Base-by-base conservation (phyloP, 2,888 invertebrate species). In the Anaspis maculata region DNA sequence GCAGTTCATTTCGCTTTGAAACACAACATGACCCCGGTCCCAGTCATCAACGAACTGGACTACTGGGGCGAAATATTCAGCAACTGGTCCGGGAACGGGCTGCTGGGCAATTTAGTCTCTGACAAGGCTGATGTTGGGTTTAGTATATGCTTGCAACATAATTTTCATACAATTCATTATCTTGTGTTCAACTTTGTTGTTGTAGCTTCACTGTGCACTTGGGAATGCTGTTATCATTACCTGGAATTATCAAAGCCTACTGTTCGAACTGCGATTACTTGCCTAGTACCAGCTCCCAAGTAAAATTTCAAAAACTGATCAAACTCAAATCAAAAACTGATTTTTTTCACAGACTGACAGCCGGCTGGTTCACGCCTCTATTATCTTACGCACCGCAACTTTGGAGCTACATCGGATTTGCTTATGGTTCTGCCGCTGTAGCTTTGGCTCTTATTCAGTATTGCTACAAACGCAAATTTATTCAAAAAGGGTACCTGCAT, bases 1-100 rank as follows among this genome's bases (percentile, higher is more conserved):
- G n/a, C n/a, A n/a, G n/a, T n/a, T n/a, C n/a, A n/a, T 47, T 73
- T 71, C 62, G 63, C 73, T 12, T 58, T 61, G 24, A 55, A 59
- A 30, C 59, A 60, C 30, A 74, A 74, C 42, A 67, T 70, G 45
- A 67, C 67, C 0, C 52, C 70, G 3, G 41, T 57, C 30, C 57
- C 68, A 13, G 48, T 62, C 6, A 40, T 62, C 46, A 79, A 78
- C 45, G 72, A 76, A 30, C 66, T 63, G 21, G 62, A 73, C 13
- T 70, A 76, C 54, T 82, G 82, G 82, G 82, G 83, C 5, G 72
- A 73, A 41, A 69, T 79, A 24, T 78, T 68, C 48, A 69, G 74
- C 9, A 82, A 83, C 49, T 67, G 71, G 52, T 74, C 78, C 1
- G 80, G 80, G 6, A 69, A 71, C 41, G 82, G 80, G 11, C 64